Conservation (phyloP, 2,888 invertebrate genomes). For the Polietes domitor region DNA sequence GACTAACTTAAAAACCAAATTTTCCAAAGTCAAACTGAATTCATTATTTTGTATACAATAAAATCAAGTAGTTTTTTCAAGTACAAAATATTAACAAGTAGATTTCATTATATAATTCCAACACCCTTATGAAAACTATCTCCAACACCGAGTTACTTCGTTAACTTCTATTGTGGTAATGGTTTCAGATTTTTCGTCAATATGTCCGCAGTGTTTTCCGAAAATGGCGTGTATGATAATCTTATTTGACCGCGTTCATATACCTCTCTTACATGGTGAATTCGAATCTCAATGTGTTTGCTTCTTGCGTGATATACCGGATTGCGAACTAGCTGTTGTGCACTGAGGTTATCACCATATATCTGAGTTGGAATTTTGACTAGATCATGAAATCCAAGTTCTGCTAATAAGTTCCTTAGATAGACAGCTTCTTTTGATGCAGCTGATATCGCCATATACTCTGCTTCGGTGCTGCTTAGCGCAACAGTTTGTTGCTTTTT, state of each 20-base stretch:
- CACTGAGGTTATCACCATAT: background rate
- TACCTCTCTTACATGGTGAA: background rate
- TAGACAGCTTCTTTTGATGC: slow-evolving; percentile 33
- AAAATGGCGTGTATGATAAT: background rate
- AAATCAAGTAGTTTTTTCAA: no score
- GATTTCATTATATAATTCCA: no score
- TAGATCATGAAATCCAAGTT: background rate
- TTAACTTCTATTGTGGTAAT: no score
- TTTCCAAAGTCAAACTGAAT: no score
- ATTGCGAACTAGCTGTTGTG: background rate
- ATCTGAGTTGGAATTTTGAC: background rate
- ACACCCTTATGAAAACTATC: no score
- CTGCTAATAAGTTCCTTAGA: background rate
- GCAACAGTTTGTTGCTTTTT: slow-evolving; percentile 16
- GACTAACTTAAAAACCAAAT: no score
- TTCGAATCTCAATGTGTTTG: background rate
- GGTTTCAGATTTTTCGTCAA: no score
- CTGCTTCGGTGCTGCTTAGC: background rate
- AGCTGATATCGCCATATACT: background rate
- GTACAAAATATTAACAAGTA: no score
- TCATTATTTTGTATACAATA: no score
- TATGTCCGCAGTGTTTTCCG: background rate
- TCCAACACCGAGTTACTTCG: no score
- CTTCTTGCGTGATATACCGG: background rate
- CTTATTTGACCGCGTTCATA: background rate